A percentile compares a stretch with the other conserved stretches of the same genome.
Conservation (phyloP, 2,113 vertebrate genomes). For the Falco punctatus region DNA sequence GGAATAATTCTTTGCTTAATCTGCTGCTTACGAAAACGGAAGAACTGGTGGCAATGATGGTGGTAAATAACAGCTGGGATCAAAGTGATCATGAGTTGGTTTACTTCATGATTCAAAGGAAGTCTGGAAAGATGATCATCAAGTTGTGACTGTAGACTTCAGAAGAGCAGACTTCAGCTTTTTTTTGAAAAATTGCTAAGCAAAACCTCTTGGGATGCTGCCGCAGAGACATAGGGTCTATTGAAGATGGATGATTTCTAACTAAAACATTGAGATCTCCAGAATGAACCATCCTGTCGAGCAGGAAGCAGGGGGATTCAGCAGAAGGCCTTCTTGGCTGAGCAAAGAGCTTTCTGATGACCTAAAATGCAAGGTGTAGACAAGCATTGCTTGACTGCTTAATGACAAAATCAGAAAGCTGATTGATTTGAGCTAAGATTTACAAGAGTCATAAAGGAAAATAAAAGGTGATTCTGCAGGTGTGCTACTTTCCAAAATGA, state of each 20-base stretch:
- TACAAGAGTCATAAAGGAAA: background rate
- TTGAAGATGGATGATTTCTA: slow-evolving; percentile 21
- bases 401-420: background rate
- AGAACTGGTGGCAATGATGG: background rate
- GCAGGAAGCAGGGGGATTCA: background rate
- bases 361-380: background rate
- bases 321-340: background rate
- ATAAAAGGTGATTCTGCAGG: background rate
- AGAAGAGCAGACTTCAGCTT: background rate
- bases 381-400: background rate
- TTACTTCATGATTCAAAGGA: background rate
- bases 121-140: background rate
- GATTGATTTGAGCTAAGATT: background rate
- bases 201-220: background rate
- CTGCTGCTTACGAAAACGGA: background rate
- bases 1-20: background rate
- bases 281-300: background rate
- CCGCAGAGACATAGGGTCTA: background rate
- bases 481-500: background rate
- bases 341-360: background rate
- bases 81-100: background rate
- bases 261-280: background rate
- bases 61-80: background rate
- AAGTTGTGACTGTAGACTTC: background rate
- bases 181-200: background rate